Conservation (phyloP, 2,113 vertebrate species). For the Todiramphus saurophagus region DNA sequence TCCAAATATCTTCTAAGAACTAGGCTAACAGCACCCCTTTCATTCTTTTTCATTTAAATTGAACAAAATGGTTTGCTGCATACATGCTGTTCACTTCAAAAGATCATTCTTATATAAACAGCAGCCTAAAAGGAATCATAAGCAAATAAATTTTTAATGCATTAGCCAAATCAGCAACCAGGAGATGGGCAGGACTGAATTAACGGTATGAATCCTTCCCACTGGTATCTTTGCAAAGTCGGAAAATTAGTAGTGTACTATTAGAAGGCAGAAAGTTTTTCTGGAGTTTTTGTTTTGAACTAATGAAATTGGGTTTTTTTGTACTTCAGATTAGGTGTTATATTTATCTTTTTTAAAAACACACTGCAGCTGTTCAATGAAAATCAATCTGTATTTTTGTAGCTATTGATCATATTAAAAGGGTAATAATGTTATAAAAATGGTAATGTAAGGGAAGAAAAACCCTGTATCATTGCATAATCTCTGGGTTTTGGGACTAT, state of each 20-base stretch:
- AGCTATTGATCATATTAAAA: background rate
- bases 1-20: slow-evolving; percentile 34
- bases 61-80: slow-evolving; percentile 1
- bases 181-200: background rate
- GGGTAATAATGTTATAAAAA: background rate
- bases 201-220: background rate
- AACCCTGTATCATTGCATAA: fast-evolving
- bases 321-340: background rate
- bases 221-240: background rate
- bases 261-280: background rate
- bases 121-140: background rate
- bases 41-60: slow-evolving; percentile 18
- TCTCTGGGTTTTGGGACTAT: background rate
- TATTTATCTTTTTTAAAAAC: background rate
- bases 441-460: background rate
- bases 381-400: background rate
- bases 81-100: slow-evolving; percentile 43
- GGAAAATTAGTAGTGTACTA: background rate
- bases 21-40: background rate
- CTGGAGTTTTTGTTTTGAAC: background rate
- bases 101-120: slow-evolving; percentile 38
- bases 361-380: background rate
- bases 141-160: slow-evolving; percentile 8
- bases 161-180: background rate
- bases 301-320: background rate